Conservation (phyloP, 2,113 vertebrate genomes). For the Seriola rivoliana region DNA sequence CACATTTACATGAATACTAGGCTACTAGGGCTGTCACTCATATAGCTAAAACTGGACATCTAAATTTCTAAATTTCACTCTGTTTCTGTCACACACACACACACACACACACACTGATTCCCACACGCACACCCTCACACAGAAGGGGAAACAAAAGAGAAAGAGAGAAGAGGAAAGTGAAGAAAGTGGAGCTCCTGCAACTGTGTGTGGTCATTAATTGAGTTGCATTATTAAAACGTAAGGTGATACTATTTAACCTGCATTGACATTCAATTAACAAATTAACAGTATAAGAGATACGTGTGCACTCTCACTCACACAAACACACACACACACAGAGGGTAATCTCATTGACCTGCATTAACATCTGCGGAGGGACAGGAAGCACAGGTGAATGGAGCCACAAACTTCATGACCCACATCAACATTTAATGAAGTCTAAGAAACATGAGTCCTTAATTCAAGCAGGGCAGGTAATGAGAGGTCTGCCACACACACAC, state of each 20-base stretch:
- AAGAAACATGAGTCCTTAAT: conserved; percentile 43
- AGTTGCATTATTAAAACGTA: conserved; percentile 62
- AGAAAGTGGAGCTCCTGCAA: conserved; percentile 25
- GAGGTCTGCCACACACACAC: background rate
- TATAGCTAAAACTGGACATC: background rate
- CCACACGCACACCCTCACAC: background rate
- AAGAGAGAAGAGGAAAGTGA: background rate
- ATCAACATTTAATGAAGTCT: conserved; percentile 72
- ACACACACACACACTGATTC: background rate
- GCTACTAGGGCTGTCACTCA: conserved; percentile 2
- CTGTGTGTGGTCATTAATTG: conserved; percentile 40
- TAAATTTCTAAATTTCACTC: background rate
- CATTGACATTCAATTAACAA: conserved; percentile 59
- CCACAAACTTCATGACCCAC: conserved; percentile 54
- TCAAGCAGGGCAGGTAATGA: conserved; percentile 47
- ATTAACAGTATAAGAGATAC: conserved; percentile 29
- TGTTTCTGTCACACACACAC: background rate
- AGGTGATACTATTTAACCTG: conserved; percentile 60
- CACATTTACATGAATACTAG: background rate
- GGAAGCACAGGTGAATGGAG: conserved; percentile 45
- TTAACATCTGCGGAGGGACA: conserved; percentile 39
- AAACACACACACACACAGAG: conserved; percentile 13
- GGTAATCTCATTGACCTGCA: conserved; percentile 60
- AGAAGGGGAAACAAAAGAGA: background rate
- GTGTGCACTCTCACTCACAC: conserved; percentile 7